These are phyloP conservation scores for Paramacrobiotus metropolitanus DNA, from an alignment of 1,140 invertebrate species.

Conservation along the genomic window DNA sequence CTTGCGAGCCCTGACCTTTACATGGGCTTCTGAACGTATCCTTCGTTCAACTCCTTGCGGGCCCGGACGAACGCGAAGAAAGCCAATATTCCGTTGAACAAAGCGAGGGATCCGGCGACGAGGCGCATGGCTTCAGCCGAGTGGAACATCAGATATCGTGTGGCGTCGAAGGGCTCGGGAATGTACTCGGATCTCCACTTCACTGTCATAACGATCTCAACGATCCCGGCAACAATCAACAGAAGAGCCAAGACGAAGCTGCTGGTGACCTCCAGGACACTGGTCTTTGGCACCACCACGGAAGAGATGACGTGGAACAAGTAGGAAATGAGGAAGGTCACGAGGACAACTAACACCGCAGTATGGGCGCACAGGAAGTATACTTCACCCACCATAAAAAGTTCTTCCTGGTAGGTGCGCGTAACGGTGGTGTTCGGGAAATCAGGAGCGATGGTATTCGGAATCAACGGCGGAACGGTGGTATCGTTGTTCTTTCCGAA, in stretches of 20 bases:
- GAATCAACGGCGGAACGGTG: not conserved
- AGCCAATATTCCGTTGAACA: not conserved
- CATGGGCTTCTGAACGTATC: too few relatives aligned
- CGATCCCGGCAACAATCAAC: not conserved
- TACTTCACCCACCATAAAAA: not conserved
- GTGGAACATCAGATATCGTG: too few relatives aligned
- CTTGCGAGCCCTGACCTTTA: too few relatives aligned
- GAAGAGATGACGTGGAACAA: not conserved
- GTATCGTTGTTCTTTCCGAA: not conserved
- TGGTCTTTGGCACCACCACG: not conserved
- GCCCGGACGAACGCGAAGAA: not conserved
- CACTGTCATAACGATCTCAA: not conserved
- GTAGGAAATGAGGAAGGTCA: not conserved
- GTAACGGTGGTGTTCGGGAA: not conserved
- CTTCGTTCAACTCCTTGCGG: conserved; percentile 2
- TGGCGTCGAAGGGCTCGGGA: not conserved
- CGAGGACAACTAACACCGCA: not conserved
- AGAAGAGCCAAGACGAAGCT: not conserved
- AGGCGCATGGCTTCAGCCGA: not conserved
- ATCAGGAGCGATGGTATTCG: not conserved
- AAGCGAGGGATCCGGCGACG: not conserved
- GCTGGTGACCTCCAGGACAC: not conserved
- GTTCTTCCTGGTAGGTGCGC: not conserved
- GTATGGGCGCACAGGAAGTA: conserved; percentile 4
- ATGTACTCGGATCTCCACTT: not conserved